Evolutionary conservation across 1,140 invertebrate species (phyloP), one percentile per base, ranked within the genome.

Genomic region (Dolichoris vasculosae): DNA sequence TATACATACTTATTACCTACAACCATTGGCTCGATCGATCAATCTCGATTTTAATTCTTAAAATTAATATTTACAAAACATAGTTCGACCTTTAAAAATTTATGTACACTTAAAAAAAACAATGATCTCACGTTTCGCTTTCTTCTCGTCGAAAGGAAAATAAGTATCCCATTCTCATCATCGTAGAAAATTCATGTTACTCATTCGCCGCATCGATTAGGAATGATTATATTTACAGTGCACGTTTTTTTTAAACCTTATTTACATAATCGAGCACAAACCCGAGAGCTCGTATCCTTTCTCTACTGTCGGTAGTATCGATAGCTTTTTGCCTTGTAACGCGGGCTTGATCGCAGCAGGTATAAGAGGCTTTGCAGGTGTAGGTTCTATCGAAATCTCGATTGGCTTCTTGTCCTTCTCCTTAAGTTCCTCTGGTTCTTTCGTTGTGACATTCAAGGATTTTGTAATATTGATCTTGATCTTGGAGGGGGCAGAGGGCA

Each of bases 231-330:
- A 85, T 85, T 71, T 85, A 85, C 83, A 85, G 46, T 51, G 43
- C 51, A 55, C 46, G 82, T 17, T 35, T 30, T 46, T 67, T 30
- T 30, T 79, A 64, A 63, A n/a, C 64, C 17, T 20, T 91, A 92
- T 92, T 97, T 95, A 98, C 97, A 98, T 97, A 87, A 98, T 97
- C 32, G 96, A 95, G 93, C 97, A 98, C 69, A 98, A 92, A 43
- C 96, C 97, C 11, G 97, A 97, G 8, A 97, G 92, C 91, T 98
- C 97, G 71, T 94, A 94, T 43, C 97, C 97, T 91, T 95, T 96
- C 76, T 94, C 93, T 35, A 97, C 94, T 1, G 95, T 95, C 9
- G 96, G 96, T 87, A 96, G 94, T 88, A 95, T 95, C 77, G 95
- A 95, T 40, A 98, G 92, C 88, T 95, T 95, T 67, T 95, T 94